Percentiles rank a stretch among this genome's conserved stretches.
phyloP scores from a whole-genome alignment of 2,113 vertebrate genomes.

The Zosterops pallidus region DNA sequence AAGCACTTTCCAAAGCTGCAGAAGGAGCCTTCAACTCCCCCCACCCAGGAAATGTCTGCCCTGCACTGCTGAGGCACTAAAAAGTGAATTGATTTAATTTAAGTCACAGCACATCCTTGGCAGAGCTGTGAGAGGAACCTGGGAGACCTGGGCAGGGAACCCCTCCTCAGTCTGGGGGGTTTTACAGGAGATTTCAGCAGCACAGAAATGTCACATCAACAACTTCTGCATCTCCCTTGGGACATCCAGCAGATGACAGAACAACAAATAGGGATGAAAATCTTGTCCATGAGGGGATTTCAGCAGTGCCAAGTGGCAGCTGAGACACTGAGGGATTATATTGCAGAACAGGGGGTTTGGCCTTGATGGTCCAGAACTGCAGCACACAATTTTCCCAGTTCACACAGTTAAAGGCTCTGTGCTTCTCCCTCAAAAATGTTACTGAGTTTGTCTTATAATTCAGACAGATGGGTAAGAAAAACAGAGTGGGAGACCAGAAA shows the following conservation, averaged over 20 bases:
- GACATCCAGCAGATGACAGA: not conserved
- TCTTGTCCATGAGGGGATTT: not conserved
- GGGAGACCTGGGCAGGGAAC: constrained; percentile 19
- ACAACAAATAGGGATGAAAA: not conserved
- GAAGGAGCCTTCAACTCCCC: not conserved
- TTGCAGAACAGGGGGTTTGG: not conserved
- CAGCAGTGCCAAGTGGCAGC: not conserved
- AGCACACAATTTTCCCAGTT: not conserved
- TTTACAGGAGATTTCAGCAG: constrained; percentile 4
- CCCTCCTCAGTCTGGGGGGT: not conserved
- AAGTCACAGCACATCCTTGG: constrained; percentile 34
- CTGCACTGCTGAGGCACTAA: not conserved
- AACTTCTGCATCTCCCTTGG: not conserved
- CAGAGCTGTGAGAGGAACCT: constrained; percentile 35
- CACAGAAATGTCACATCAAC: not conserved
- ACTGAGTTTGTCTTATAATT: not conserved
- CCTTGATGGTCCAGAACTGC: not conserved
- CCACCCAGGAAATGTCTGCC: not conserved
- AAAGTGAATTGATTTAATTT: not conserved
- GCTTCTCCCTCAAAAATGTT: not conserved
- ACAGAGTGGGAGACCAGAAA: not conserved
- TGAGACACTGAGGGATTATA: not conserved
- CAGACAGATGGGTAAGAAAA: not conserved
- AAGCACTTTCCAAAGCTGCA: not conserved
- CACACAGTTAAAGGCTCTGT: not conserved